Evolutionary conservation across 2,797 vertebrate genomes (phyloP), one percentile per base, ranked within the genome.

Genomic region (Meriones psammophilus): DNA sequence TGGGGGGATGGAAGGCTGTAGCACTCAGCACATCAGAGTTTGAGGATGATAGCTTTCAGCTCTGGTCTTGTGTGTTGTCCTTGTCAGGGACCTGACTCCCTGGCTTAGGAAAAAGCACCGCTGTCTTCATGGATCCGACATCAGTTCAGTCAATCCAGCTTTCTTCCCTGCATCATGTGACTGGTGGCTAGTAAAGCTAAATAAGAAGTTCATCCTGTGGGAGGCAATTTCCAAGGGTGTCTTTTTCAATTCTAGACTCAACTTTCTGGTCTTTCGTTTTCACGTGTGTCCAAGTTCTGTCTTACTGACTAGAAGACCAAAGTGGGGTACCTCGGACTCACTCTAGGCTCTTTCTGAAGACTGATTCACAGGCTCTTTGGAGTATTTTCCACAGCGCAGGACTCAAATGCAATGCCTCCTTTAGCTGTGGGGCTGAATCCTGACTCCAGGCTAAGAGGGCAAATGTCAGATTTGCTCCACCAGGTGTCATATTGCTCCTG

Each of bases 161-260:
- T 1, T 58, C 58, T 71, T 92, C 36, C 54, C 54, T 77, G 36
- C 0, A 3, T 69, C 50, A 1, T 60, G 26, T 26, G n/a, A 69
- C 64, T 69, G 15, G 26, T 42, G 28, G 26, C n/a, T 62, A 26
- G 13, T 77, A 74, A 74, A 89, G 24, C 30, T 36, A 58, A 73
- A 73, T 6, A 39, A 50, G 69, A 39, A 50, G 69, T 81, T 89
- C 91, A 77, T 92, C 69, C 33, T 0, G 20, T 36, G n/a, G 76
- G 66, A 64, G 26, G 18, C 8, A 64, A 80, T 84, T 68, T 58
- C 12, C 54, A 22, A 42, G 28, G 79, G 42, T 30, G 77, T 18
- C 88, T 81, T 91, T 60, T 69, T n/a, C 28, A 94, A 60, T 88
- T 94, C 66, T 92, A 42, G 28, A 18, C 20, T 89, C 33, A 71